phyloP scores from a whole-genome alignment of 1,140 invertebrate species.

The Delia radicum region DNA sequence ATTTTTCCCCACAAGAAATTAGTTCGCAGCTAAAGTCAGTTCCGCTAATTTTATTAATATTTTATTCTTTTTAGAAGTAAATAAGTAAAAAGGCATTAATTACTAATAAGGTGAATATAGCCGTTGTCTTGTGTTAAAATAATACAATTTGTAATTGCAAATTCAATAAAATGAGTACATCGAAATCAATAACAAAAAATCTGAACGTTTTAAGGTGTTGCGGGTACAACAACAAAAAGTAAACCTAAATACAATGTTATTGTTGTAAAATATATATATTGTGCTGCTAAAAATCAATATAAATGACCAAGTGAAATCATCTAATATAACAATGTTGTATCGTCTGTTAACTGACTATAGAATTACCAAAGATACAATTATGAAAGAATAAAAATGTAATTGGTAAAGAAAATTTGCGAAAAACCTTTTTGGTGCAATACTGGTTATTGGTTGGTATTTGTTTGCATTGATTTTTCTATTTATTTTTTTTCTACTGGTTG shows the following conservation, averaged over 20 bases:
- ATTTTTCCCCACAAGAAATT: background rate
- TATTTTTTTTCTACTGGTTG: background rate
- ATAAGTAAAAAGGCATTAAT: background rate
- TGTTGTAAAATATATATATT: background rate
- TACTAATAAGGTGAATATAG: background rate
- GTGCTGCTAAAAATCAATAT: slow-evolving; percentile 1
- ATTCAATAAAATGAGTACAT: background rate
- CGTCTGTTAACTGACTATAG: background rate
- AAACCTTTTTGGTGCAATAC: background rate
- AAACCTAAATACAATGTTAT: slow-evolving; percentile 7
- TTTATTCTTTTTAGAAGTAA: background rate
- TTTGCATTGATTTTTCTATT: background rate
- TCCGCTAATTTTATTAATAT: background rate
- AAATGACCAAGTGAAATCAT: slow-evolving; percentile 1
- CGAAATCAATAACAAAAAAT: background rate
- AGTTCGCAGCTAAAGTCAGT: background rate
- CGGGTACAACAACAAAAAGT: slow-evolving; percentile 9
- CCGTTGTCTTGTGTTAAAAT: no score
- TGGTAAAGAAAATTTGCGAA: background rate
- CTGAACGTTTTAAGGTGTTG: slow-evolving; percentile 8
- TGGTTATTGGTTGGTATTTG: background rate
- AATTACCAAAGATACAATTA: background rate
- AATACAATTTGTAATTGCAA: background rate
- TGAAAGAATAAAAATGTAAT: background rate
- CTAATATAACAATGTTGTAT: background rate